Percentiles rank a stretch among this genome's conserved stretches.
phyloP scores from a whole-genome alignment of 2,113 vertebrate genomes.

The Clarias macrocephalus region DNA sequence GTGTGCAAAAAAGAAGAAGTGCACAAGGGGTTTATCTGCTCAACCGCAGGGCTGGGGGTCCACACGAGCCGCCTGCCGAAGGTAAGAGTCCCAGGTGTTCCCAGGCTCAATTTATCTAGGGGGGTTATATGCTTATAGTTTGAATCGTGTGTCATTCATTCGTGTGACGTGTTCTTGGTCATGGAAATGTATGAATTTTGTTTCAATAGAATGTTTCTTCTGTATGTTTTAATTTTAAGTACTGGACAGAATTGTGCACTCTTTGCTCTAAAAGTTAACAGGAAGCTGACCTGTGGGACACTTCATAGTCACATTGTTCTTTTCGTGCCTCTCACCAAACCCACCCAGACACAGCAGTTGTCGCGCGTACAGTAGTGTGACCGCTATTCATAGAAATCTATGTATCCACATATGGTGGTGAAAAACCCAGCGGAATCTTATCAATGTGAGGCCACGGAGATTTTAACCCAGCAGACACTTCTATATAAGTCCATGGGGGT shows the following conservation, averaged over 20 bases:
- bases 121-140: neutral
- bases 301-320: slow-evolving; percentile 24
- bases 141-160: neutral
- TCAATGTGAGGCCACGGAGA: slow-evolving; percentile 35
- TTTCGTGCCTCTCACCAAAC: slow-evolving; percentile 7
- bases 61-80: slow-evolving; percentile 54
- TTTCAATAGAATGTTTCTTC: neutral
- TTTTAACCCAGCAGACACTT: slow-evolving; percentile 29
- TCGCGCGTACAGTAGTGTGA: slow-evolving; percentile 7
- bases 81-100: slow-evolving; percentile 36
- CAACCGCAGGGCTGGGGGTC: slow-evolving; percentile 46
- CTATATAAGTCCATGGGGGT: slow-evolving; percentile 32
- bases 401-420: slow-evolving; percentile 44
- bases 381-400: slow-evolving; percentile 24
- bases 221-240: neutral
- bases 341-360: slow-evolving; percentile 27
- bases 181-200: neutral
- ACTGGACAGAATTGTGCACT: neutral
- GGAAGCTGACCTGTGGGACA: neutral
- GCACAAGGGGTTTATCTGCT: slow-evolving; percentile 20
- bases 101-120: neutral
- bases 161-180: neutral
- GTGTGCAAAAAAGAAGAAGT: slow-evolving; percentile 35
- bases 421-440: slow-evolving; percentile 43
- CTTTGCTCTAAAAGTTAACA: neutral